Evolutionary conservation across 2,888 invertebrate species (phyloP).

Genomic region (Phaonia tiefii): DNA sequence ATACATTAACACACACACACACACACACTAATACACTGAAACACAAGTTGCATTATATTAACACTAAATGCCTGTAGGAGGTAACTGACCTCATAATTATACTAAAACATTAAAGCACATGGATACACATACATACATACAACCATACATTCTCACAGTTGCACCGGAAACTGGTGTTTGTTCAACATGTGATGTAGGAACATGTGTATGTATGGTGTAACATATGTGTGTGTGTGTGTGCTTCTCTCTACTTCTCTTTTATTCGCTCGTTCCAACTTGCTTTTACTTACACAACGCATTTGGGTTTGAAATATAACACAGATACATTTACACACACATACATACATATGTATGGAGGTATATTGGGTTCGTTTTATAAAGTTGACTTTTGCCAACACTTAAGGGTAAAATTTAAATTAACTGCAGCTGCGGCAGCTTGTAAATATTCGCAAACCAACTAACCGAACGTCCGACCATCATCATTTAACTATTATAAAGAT

Average conservation of each 20-base stretch:
- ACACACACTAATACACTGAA: slow-evolving; percentile 1
- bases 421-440: slow-evolving; percentile 44
- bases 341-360: background rate
- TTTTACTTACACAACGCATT: too few relatives aligned
- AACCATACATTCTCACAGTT: background rate
- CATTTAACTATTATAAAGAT: slow-evolving; percentile 9
- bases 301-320: too few relatives aligned
- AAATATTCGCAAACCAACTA: slow-evolving; percentile 36
- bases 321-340: background rate
- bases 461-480: slow-evolving; percentile 4
- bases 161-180: background rate
- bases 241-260: too few relatives aligned
- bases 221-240: too few relatives aligned
- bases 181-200: background rate
- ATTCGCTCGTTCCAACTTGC: too few relatives aligned
- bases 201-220: background rate
- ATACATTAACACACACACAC: background rate
- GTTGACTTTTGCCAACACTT: slow-evolving; percentile 58
- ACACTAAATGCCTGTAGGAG: slow-evolving; percentile 44
- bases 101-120: slow-evolving; percentile 29
- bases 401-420: slow-evolving; percentile 58
- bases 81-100: slow-evolving; percentile 56
- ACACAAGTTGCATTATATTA: slow-evolving; percentile 26
- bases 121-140: slow-evolving; percentile 13
- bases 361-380: slow-evolving; percentile 33